Percentiles rank a stretch among this genome's conserved stretches.
These are phyloP conservation scores for Gopherus evgoodei DNA, from an alignment of 2,113 vertebrate genomes.

Conservation along the genomic window DNA sequence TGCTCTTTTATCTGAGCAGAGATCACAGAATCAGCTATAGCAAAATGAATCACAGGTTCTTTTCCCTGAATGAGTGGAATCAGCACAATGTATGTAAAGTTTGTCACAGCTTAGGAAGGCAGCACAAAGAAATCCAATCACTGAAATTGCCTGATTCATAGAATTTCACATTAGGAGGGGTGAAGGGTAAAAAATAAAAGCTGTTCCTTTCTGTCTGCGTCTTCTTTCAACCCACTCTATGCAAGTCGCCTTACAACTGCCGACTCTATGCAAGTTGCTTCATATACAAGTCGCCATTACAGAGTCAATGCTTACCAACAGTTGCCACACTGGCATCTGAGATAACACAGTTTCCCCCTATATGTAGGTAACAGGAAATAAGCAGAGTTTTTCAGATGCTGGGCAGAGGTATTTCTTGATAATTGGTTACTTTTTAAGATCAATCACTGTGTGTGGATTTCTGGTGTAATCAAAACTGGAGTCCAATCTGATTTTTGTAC, in stretches of 20 bases:
- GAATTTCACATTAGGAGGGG: neutral
- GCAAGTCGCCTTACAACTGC: neutral
- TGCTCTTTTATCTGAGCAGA: neutral
- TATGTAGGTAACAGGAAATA: neutral
- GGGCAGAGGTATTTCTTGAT: neutral
- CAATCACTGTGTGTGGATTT: neutral
- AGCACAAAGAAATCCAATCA: neutral
- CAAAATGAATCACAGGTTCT: neutral
- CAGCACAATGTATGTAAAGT: neutral
- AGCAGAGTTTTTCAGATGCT: neutral
- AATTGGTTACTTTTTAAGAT: neutral
- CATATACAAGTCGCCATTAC: accelerated
- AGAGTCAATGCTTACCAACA: accelerated
- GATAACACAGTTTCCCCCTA: neutral
- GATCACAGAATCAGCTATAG: neutral
- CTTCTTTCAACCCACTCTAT: neutral
- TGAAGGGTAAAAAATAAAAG: neutral
- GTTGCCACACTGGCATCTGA: neutral
- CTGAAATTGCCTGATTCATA: neutral
- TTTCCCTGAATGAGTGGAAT: accelerated
- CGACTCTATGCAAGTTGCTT: accelerated
- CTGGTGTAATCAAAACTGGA: neutral
- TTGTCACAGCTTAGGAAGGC: neutral
- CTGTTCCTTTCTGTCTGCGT: neutral
- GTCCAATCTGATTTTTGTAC: neutral